phyloP scores from a whole-genome alignment of 1,140 invertebrate species.

The Zaprionus gabonicus region DNA sequence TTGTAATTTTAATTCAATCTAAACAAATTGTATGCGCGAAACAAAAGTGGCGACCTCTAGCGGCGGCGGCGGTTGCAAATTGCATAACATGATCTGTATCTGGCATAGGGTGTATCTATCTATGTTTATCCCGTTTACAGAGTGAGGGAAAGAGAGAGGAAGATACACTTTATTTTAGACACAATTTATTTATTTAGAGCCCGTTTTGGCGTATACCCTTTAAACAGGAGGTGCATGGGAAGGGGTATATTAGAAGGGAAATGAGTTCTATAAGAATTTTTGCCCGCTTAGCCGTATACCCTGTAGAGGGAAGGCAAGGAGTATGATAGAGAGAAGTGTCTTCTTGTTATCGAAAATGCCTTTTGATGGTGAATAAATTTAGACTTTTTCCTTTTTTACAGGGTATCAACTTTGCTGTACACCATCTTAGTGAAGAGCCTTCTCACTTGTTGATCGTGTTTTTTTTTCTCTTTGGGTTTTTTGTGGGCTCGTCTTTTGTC shows the following conservation, averaged over 20 bases:
- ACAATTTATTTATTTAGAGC: conserved; percentile 57
- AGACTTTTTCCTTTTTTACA: too few relatives aligned
- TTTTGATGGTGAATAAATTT: too few relatives aligned
- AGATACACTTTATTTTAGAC: conserved; percentile 22
- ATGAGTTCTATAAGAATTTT: background rate
- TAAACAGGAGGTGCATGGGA: background rate
- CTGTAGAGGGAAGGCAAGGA: background rate
- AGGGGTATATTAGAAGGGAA: background rate
- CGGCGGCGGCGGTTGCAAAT: conserved; percentile 29
- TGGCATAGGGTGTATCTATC: background rate
- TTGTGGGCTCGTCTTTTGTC: conserved; percentile 22
- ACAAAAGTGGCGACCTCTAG: conserved; percentile 37
- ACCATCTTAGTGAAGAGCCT: background rate
- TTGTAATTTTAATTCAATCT: conserved; percentile 36
- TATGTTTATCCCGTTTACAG: background rate
- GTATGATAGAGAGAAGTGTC: too few relatives aligned
- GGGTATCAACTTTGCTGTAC: background rate
- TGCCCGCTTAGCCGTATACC: background rate
- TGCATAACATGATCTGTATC: conserved; percentile 42
- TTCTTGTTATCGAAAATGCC: too few relatives aligned
- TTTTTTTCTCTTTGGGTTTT: background rate
- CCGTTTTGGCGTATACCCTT: conserved; percentile 2
- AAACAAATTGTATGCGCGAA: conserved; percentile 34
- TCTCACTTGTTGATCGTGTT: background rate
- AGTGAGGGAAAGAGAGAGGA: background rate